Conservation (phyloP, 2,797 vertebrate species). For the Huso huso region DNA sequence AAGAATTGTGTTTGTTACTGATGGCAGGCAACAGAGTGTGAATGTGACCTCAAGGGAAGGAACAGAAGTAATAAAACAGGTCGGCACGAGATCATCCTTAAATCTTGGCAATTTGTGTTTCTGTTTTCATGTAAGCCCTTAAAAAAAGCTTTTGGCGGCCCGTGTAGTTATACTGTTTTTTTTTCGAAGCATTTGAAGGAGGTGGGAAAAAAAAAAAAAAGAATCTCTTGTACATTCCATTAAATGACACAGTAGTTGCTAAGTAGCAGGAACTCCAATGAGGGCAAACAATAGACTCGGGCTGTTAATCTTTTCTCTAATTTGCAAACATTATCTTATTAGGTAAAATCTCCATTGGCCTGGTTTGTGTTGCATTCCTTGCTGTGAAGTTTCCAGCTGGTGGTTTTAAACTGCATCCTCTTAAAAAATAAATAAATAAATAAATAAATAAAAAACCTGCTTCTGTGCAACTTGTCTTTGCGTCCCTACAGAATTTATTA, state of each 20-base stretch:
- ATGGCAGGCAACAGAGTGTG: conserved; percentile 35
- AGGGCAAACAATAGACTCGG: background rate
- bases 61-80: conserved; percentile 30
- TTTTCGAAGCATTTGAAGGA: conserved; percentile 21
- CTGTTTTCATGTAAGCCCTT: conserved; percentile 40
- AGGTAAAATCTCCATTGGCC: conserved; percentile 7
- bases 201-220: no score
- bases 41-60: conserved; percentile 45
- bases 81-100: conserved; percentile 25
- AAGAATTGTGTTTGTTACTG: conserved; percentile 49
- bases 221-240: conserved; percentile 8
- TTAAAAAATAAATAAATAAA: no score
- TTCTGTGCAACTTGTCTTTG: conserved; percentile 48
- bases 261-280: conserved; percentile 3
- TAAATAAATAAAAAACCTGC: background rate
- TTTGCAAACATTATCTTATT: conserved; percentile 7
- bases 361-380: conserved; percentile 25
- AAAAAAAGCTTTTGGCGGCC: conserved; percentile 20
- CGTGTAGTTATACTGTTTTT: conserved; percentile 24
- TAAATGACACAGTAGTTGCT: conserved; percentile 14
- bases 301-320: conserved; percentile 6
- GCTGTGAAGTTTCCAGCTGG: background rate
- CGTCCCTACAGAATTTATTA: conserved; percentile 58
- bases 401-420: no score
- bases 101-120: conserved; percentile 31